A percentile compares a stretch with the other conserved stretches of the same genome.
Conservation (phyloP, 35 echinoderm and acorn worm genomes). For the Apostichopus japonicus region DNA sequence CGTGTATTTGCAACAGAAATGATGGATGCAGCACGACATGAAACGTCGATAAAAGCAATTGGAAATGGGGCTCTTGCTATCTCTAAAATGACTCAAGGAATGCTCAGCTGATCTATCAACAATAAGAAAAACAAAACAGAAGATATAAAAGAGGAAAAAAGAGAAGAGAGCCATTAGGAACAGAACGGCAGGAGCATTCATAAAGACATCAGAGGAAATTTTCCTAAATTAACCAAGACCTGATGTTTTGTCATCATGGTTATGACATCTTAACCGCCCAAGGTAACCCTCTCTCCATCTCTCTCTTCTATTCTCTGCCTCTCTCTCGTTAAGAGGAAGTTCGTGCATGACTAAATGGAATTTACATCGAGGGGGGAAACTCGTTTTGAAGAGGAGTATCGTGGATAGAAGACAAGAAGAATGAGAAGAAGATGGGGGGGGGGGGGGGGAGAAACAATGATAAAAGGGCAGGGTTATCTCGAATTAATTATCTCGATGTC, state of each 20-base stretch:
- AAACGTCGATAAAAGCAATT: constrained; percentile 65
- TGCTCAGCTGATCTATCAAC: constrained; percentile 50
- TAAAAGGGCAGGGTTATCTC: constrained; percentile 38
- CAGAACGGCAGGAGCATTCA: constrained; percentile 39
- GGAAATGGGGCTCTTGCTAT: constrained; percentile 57
- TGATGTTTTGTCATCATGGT: constrained; percentile 39
- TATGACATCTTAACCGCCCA: constrained; percentile 54
- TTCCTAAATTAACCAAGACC: constrained; percentile 46
- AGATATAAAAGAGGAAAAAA: background rate
- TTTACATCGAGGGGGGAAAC: constrained; percentile 37
- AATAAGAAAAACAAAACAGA: constrained; percentile 41
- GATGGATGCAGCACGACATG: constrained; percentile 47
- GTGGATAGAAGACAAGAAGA: constrained; percentile 9
- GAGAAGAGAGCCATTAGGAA: background rate
- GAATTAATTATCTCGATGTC: constrained; percentile 30
- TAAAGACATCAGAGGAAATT: constrained; percentile 42
- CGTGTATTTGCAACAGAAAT: constrained; percentile 62
- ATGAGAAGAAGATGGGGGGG: no score
- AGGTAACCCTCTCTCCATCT: constrained; percentile 32
- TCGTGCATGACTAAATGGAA: constrained; percentile 54
- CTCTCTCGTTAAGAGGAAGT: constrained; percentile 21
- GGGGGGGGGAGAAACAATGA: background rate
- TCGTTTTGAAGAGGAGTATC: constrained; percentile 48
- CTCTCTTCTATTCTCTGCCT: background rate
- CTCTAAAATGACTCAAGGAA: constrained; percentile 54